Evolutionary conservation across 2,113 vertebrate species (phyloP), one percentile per base, ranked within the genome.

Genomic region (Oceanodroma tethys): DNA sequence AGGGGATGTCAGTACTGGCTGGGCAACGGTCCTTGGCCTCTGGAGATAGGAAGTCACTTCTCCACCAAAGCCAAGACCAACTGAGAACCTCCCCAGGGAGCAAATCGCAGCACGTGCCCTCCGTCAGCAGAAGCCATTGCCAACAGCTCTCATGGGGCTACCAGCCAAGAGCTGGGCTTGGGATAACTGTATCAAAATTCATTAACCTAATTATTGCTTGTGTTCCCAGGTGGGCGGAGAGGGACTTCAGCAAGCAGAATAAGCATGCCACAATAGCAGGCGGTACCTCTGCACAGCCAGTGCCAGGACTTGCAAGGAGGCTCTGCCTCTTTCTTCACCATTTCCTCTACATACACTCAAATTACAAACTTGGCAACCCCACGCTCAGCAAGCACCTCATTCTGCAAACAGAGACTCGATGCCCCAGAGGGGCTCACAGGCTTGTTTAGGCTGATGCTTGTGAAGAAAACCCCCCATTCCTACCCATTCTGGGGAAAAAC

Each of bases 261-360:
- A 68, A 83, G 25, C 16, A 8, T 30, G 14, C 45, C 58, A 25
- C 34, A 22, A 13, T 27, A 74, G 72, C 56, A 47, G 63, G 60
- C 1, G 1, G 47, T 36, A 45, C 76, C 50, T 74, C 76, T 1
- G 1, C 65, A 53, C 0, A 0, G 47, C 50, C 18, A 8, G 70
- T 40, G 43, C 58, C 45, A 82, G 74, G 30, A 65, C 58, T 72
- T 20, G 29, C 3, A 25, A 79, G 48, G 45, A 76, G 11, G 14
- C 3, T 86, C 55, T 88, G 63, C 45, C 45, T 36, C 60, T 84
- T 88, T 52, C 52, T 82, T 65, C 6, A 2, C 14, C 34, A 18
- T 68, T 75, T 36, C 48, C 48, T 50, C 48, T 52, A 3, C 27
- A 6, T 7, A 27, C 43, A 8, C 48, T 79, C 60, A 21, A 47